A percentile compares a stretch with the other conserved stretches of the same genome.
These are phyloP conservation scores for Strix occidentalis DNA, from an alignment of 2,797 vertebrate genomes.

Conservation along the genomic window DNA sequence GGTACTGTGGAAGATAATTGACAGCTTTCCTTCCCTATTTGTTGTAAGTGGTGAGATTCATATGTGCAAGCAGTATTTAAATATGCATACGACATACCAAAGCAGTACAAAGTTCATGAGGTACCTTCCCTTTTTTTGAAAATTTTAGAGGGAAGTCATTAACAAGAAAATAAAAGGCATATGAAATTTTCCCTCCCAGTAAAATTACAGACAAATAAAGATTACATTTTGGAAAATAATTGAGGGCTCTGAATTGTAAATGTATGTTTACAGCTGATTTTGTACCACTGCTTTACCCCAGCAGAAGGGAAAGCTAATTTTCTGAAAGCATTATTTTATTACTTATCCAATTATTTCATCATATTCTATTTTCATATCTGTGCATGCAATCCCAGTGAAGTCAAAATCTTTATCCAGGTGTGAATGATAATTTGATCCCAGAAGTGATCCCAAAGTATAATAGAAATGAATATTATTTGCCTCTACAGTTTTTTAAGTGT, in stretches of 20 bases:
- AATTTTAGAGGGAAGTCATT: not conserved
- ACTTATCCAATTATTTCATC: not conserved
- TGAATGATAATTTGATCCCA: constrained; percentile 20
- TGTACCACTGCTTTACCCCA: not conserved
- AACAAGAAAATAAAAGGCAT: not conserved
- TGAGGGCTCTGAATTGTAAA: not conserved
- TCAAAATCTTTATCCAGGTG: not conserved
- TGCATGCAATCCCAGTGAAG: not conserved
- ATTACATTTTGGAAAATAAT: not conserved
- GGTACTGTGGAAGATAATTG: not conserved
- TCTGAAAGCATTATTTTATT: not conserved
- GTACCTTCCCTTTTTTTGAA: not conserved
- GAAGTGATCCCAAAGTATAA: not conserved
- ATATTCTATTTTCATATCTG: not conserved
- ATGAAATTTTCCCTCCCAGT: not conserved
- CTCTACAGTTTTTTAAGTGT: not conserved
- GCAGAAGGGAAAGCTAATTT: not conserved
- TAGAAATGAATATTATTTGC: not conserved
- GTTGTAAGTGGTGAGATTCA: not conserved
- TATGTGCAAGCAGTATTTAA: not conserved
- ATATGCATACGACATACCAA: not conserved
- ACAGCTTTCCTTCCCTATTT: not conserved
- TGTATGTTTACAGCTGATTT: not conserved
- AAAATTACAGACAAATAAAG: not conserved
- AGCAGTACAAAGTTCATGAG: not conserved